Percentiles rank a stretch among this genome's conserved stretches.
These are phyloP conservation scores for Eumacrocentrus americanus DNA, from an alignment of 2,888 invertebrate species.

Conservation along the genomic window DNA sequence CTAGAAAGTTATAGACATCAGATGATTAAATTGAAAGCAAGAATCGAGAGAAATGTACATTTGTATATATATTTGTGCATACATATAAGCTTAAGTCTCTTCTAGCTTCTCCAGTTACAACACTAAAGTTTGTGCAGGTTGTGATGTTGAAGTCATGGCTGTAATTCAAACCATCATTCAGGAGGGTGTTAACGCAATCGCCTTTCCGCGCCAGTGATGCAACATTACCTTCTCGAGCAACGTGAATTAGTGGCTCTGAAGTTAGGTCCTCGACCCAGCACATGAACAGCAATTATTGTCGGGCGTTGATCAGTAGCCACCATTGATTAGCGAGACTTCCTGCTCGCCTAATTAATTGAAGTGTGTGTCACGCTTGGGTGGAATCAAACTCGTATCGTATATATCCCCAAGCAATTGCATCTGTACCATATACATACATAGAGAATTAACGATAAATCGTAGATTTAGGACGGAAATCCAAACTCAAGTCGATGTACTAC, in stretches of 20 bases:
- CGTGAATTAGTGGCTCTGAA: constrained; percentile 55
- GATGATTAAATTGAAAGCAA: constrained; percentile 3
- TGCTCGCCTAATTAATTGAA: constrained; percentile 54
- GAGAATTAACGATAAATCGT: too few relatives aligned
- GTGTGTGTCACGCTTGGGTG: constrained; percentile 36
- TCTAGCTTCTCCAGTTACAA: not conserved
- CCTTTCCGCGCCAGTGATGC: constrained; percentile 39
- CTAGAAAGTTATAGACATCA: not conserved
- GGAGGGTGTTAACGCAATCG: constrained; percentile 40
- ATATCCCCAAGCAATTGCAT: too few relatives aligned
- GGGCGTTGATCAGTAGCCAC: constrained; percentile 54
- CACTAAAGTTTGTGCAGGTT: constrained; percentile 1
- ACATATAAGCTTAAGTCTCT: not conserved
- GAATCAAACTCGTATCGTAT: constrained; percentile 5
- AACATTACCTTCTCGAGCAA: constrained; percentile 23
- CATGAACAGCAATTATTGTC: constrained; percentile 56
- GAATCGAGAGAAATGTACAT: not conserved
- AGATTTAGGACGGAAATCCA: too few relatives aligned
- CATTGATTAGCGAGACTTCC: constrained; percentile 57
- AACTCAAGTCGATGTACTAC: too few relatives aligned
- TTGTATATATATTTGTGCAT: not conserved
- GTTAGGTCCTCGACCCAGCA: constrained; percentile 35
- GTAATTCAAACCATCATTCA: constrained; percentile 19
- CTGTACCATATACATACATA: too few relatives aligned
- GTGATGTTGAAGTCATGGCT: constrained; percentile 12